phyloP scores from a whole-genome alignment of 1,140 invertebrate species.

The Bombus soroeensis region DNA sequence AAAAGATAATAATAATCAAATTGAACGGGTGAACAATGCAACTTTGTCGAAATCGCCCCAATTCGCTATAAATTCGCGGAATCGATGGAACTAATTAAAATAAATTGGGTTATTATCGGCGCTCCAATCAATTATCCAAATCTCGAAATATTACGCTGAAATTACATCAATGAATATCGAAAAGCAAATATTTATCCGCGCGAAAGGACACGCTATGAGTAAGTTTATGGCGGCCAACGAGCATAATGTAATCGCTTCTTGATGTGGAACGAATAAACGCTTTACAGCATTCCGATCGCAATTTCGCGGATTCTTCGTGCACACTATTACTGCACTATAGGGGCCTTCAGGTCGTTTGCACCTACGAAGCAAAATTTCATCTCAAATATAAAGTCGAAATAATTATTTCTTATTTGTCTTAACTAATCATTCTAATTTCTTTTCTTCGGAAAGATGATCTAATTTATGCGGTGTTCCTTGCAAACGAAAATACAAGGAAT shows the following conservation, averaged over 20 bases:
- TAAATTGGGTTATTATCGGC: not conserved
- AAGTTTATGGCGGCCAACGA: not conserved
- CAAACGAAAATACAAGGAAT: not conserved
- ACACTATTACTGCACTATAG: not conserved
- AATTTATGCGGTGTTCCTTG: not conserved
- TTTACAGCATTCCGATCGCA: conserved; percentile 34
- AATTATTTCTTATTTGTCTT: not conserved
- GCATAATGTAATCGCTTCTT: conserved; percentile 28
- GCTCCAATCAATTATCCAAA: not conserved
- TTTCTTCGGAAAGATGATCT: not conserved
- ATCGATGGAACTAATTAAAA: not conserved
- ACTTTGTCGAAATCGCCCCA: not conserved
- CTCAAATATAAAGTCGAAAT: not conserved
- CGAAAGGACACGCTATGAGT: not conserved
- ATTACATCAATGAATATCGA: not conserved
- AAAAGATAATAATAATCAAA: not conserved
- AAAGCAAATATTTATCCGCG: conserved; percentile 32
- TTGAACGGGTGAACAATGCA: not conserved
- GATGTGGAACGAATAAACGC: conserved; percentile 27
- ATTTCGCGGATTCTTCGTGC: conserved; percentile 25
- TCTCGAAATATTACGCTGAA: not conserved
- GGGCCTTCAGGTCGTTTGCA: not conserved
- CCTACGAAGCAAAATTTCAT: not conserved
- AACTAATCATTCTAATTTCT: not conserved
- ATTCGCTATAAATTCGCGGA: not conserved